A percentile compares a stretch with the other conserved stretches of the same genome.
Evolutionary conservation across 2,888 invertebrate species (phyloP).

Genomic region (Vesta saturnalis): DNA sequence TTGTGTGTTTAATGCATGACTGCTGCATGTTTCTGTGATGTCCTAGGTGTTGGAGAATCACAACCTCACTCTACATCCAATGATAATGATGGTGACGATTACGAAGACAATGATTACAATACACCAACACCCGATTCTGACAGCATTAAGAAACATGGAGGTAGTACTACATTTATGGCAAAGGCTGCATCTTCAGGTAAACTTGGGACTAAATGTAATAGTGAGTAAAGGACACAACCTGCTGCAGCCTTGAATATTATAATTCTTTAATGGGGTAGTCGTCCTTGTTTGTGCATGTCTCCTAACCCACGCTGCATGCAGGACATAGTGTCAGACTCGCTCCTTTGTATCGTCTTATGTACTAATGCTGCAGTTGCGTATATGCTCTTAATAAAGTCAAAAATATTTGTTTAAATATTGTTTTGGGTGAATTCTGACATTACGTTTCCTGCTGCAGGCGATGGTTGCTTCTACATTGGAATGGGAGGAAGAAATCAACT

Average conservation of each 20-base stretch:
- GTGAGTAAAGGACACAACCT: conserved; percentile 20
- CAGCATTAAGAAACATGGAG: conserved; percentile 62
- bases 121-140: conserved; percentile 62
- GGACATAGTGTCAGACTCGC: conserved; percentile 62
- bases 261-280: conserved; percentile 53
- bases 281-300: conserved; percentile 57
- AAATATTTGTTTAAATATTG: conserved; percentile 52
- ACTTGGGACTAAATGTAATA: not conserved
- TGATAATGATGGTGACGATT: conserved; percentile 66
- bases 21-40: conserved; percentile 61
- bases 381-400: conserved; percentile 45
- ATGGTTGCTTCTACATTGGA: conserved; percentile 95
- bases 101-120: conserved; percentile 57
- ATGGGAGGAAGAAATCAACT: conserved; percentile 86
- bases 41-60: conserved; percentile 62
- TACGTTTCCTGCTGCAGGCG: conserved; percentile 94
- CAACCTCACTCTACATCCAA: conserved; percentile 62
- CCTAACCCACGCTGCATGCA: conserved; percentile 57
- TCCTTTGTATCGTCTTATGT: conserved; percentile 49
- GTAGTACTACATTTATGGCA: conserved; percentile 54
- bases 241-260: conserved; percentile 19
- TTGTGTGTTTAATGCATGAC: conserved; percentile 56
- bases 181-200: conserved; percentile 62
- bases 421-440: conserved; percentile 71
- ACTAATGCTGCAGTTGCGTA: conserved; percentile 51